Percentiles rank a stretch among this genome's conserved stretches.
phyloP scores from a whole-genome alignment of 2,113 vertebrate genomes.

The Gila orcuttii region DNA sequence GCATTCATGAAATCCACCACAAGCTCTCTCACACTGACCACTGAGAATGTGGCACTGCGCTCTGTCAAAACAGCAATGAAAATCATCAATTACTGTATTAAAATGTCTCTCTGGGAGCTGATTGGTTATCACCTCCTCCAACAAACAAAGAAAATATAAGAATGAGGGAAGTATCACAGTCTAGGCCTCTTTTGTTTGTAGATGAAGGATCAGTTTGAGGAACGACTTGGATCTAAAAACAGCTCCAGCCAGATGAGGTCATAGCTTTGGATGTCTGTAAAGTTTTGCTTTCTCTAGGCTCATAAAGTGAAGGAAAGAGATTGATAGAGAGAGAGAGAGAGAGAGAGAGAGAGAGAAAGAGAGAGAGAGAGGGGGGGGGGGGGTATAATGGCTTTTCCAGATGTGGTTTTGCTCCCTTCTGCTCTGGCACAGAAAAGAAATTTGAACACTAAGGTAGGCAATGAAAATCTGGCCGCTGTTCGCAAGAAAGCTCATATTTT shows the following conservation, averaged over 20 bases:
- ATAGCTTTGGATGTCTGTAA: slow-evolving; percentile 55
- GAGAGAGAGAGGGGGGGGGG: background rate
- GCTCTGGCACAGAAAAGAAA: slow-evolving; percentile 37
- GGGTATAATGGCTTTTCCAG: slow-evolving; percentile 59
- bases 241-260: slow-evolving; percentile 58
- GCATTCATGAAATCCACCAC: slow-evolving; percentile 12
- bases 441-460: slow-evolving; percentile 42
- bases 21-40: slow-evolving; percentile 2
- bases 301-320: slow-evolving; percentile 5
- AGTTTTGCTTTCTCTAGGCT: slow-evolving; percentile 38
- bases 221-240: slow-evolving; percentile 54
- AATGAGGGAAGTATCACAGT: background rate
- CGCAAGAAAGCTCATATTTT: slow-evolving; percentile 47
- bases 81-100: background rate
- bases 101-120: background rate
- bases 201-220: slow-evolving; percentile 40
- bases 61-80: background rate
- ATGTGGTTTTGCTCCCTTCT: slow-evolving; percentile 54
- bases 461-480: slow-evolving; percentile 34
- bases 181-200: slow-evolving; percentile 19
- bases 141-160: slow-evolving; percentile 10
- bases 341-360: background rate
- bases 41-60: background rate
- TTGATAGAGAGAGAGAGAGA: background rate
- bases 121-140: background rate